These are phyloP conservation scores for Enteromius anoplus DNA, from an alignment of 2,797 vertebrate species.

Conservation along the genomic window DNA sequence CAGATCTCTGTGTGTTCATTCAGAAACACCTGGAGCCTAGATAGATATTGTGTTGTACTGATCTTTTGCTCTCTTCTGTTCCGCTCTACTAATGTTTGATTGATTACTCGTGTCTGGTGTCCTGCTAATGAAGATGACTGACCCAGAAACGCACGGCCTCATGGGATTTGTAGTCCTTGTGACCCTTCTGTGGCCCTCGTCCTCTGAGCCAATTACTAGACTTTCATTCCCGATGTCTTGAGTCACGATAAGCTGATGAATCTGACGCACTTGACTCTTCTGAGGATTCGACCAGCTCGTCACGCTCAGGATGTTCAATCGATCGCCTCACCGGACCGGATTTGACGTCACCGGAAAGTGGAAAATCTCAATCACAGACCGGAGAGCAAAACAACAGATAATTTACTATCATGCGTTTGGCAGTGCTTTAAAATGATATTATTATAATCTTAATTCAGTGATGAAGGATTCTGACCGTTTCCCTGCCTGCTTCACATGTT, in stretches of 20 bases:
- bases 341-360: not conserved
- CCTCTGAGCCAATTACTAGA: not conserved
- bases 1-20: constrained; percentile 1
- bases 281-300: not conserved
- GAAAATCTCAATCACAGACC: not conserved
- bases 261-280: not conserved
- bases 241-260: not conserved
- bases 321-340: not conserved
- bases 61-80: not conserved
- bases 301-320: not conserved
- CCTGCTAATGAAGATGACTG: constrained; percentile 26
- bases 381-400: not conserved
- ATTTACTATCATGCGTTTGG: not conserved
- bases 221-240: not conserved
- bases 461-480: too few relatives aligned
- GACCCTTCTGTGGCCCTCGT: constrained; percentile 7
- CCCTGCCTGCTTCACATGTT: too few relatives aligned
- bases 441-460: too few relatives aligned
- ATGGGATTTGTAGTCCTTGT: constrained; percentile 40
- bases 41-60: not conserved
- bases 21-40: not conserved
- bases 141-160: constrained; percentile 28
- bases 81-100: constrained; percentile 27
- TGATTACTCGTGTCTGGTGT: constrained; percentile 24
- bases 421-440: not conserved